Base-by-base conservation (phyloP, 2,888 invertebrate genomes). In the Julus scandinavius region DNA sequence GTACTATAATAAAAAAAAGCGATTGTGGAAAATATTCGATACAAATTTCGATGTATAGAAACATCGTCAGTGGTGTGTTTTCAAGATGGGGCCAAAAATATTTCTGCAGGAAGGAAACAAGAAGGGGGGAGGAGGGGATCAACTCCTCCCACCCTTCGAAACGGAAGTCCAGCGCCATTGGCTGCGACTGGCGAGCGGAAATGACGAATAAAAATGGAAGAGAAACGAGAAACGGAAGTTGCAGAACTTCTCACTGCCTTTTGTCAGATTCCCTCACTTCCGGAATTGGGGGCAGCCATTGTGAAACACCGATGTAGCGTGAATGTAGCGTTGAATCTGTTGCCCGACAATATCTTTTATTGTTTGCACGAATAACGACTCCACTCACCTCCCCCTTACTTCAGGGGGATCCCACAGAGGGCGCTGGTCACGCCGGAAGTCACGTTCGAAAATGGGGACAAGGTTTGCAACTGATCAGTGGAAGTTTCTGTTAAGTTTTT, bases 141-240 rank as follows among this genome's bases (percentile, higher is more conserved):
- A n/a, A 20, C 54, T 50, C 13, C 86, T 13, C 38, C 13, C 38
- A 6, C 3, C 11, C 13, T 83, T 6, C 50, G 9, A 13, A 50
- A 54, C 63, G 63, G 63, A 72, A 72, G 63, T 72, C 63, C 63
- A 72, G 63, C 63, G 63, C 7, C 63, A 72, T 72, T 72, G 63
- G 63, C 63, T 72, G 63, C 63, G 63, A 72, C 20, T 72, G 63
- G 20, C n/a, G 17, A n/a, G n/a, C 6, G 58, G 58, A 86, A 86
- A 86, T 86, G 86, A 49, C 45, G 50, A 86, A 86, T 45, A 50
- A 86, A 86, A 50, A 85, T 29, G 20, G 50, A 49, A 86, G 54
- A 86, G 86, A 49, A 86, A 86, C 49, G 86, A 41, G 49, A 50
- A 86, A 49, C 86, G 86, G 86, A 86, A 86, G 50, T 54, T 86